Evolutionary conservation across 30 jellyfish, hydroid and myxozoan species (phyloP).

Genomic region (Aurelia aurita complex sp. Pacific): DNA sequence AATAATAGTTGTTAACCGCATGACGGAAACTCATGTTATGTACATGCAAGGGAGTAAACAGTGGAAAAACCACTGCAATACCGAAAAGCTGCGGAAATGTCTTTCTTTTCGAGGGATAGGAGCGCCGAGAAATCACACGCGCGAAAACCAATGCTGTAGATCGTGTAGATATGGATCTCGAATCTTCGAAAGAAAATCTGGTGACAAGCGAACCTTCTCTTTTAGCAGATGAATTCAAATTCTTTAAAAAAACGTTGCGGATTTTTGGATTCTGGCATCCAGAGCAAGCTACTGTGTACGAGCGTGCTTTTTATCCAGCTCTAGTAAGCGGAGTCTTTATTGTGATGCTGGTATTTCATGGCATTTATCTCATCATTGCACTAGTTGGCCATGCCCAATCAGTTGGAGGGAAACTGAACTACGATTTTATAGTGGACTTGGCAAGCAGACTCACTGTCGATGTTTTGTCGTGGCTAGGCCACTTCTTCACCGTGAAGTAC

Average conservation of each 20-base stretch:
- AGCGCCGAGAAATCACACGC: no score
- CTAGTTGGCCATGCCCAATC: background rate
- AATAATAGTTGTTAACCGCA: no score
- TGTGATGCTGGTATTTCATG: conserved; percentile 1
- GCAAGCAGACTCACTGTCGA: conserved; percentile 14
- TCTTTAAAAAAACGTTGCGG: background rate
- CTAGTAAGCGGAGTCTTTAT: conserved; percentile 17
- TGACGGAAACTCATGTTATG: no score
- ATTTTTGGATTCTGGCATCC: conserved; percentile 24
- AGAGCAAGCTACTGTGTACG: background rate
- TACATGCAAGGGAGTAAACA: no score
- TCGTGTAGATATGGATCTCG: no score
- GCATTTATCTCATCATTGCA: conserved; percentile 1
- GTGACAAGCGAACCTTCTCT: background rate
- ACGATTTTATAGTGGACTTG: conserved; percentile 1
- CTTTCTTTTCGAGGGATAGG: no score
- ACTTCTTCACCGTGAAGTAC: conserved; percentile 13
- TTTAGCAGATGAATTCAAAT: background rate
- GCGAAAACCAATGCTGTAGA: no score
- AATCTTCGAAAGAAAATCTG: no score
- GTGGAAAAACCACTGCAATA: no score
- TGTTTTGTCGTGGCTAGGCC: conserved; percentile 22
- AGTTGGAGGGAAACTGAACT: background rate
- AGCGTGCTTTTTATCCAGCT: conserved; percentile 7
- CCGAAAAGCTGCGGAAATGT: no score